Evolutionary conservation across 2,888 invertebrate genomes (phyloP), one percentile per base, ranked within the genome.

Genomic region (Syritta pipiens): DNA sequence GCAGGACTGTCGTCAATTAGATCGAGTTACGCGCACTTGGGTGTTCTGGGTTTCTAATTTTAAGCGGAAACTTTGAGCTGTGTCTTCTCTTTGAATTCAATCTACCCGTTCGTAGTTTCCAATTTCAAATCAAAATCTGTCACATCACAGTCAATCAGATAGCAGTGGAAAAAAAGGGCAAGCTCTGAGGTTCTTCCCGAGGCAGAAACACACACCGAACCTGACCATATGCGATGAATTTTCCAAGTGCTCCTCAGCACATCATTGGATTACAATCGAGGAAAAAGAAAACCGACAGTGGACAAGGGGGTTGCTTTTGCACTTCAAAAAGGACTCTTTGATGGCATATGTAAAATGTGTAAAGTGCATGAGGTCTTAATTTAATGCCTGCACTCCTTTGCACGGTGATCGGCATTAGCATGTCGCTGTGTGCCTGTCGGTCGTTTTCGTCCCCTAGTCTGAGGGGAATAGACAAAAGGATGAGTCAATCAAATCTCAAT

Each of bases 321-420:
- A 49, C 76, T 46, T 40, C 59, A 17, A 49, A 67, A 72, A 44
- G 55, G 40, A 74, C 62, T 44, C 32, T 65, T 59, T 30, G 51
- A 65, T 83, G 86, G 86, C 86, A 86, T 86, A 86, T 86, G 86
- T 85, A 86, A 86, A 86, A 86, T 86, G 86, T 86, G 86, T 86
- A 86, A 86, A 86, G 86, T 86, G 86, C 86, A 86, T 74, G 79
- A 79, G 74, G 79, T 79, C 79, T 79, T 74, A 79, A 79, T 79
- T 79, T 79, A 79, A 79, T 79, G 55, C 62, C 65, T 9, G 48
- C 40, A 49, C 42, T 72, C 55, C 57, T 44, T 65, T 71, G 59
- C 71, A 59, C 65, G 49, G 55, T 49, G 72, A 75, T 76, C 76
- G 53, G 42, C 68, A 37, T 48, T 28, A 35, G 40, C 60, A 63